Base-by-base conservation (phyloP, 2,113 vertebrate species). In the Bos javanicus region DNA sequence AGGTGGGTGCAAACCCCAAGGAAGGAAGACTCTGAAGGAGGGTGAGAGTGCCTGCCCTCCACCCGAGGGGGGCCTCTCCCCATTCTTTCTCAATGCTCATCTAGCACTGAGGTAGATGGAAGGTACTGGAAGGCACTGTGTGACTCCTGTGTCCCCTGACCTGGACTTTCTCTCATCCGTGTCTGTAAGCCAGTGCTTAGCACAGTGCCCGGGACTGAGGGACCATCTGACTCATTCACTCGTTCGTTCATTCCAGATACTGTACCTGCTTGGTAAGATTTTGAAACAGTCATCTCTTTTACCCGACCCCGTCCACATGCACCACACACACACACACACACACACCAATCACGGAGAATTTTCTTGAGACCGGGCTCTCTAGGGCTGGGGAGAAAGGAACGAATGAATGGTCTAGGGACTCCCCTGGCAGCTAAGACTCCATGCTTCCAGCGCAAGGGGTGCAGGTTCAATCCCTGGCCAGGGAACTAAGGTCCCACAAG, bases 61-160 rank as follows among this genome's bases (percentile, higher is more conserved):
- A 0, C 19, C 26, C 3, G 9, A 26, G 26, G 0, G 11, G 5
- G 2, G 33, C 14, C 84, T 33, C 54, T 48, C 64, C 3, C 5
- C 2, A 5, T 15, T 21, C 39, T 21, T 33, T 17, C 52, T 16
- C 54, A 12, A 33, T 19, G 43, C 7, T 33, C 10, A 6, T 15
- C 36, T 10, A 10, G 57, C 50, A 64, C 14, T n/a, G 33, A 67
- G 33, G 62, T 67, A 67, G 33, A 67, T n/a, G 62, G 62, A 11
- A 25, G 21, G 91, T 4, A 5, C 14, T 71, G 64, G 64, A 12
- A 25, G 23, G 87, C 4, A 3, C 11, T 6, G 2, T 25, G 46
- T 13, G 60, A 28, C 56, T 12, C 39, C 13, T 5, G 28, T 12
- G 62, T 59, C n/a, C 62, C 21, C 33, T 33, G 23, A 43, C 39